Evolutionary conservation across 2,797 vertebrate genomes (phyloP).

Genomic region (Galago senegalensis): DNA sequence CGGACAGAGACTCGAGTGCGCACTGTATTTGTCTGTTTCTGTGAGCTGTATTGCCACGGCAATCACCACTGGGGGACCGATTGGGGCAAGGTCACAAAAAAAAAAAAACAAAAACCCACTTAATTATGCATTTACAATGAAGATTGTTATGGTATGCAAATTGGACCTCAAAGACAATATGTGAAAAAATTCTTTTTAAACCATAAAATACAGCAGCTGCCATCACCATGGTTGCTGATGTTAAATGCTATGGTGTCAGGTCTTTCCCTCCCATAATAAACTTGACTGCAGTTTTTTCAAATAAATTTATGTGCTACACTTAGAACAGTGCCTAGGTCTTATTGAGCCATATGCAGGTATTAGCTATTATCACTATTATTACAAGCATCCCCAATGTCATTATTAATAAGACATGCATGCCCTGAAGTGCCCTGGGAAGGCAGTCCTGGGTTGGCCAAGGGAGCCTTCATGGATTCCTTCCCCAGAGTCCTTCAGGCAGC

Average conservation of each 20-base stretch:
- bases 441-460: too few species aligned
- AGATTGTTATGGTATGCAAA: neutral
- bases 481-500: neutral
- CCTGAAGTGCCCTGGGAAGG: neutral
- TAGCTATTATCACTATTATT: neutral
- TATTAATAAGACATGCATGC: neutral
- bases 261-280: constrained; percentile 8
- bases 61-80: too few species aligned
- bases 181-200: constrained; percentile 39
- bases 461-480: neutral
- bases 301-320: neutral
- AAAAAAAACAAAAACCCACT: too few species aligned
- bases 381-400: too few species aligned
- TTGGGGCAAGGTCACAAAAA: too few species aligned
- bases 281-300: neutral
- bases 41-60: too few species aligned
- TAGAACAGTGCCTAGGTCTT: neutral
- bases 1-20: too few species aligned
- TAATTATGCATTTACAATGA: constrained; percentile 27
- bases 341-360: neutral
- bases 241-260: neutral
- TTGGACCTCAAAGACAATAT: neutral
- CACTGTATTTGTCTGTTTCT: too few species aligned
- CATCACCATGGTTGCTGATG: neutral
- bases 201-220: neutral